These are phyloP conservation scores for Trogon surrucura DNA, from an alignment of 2,113 vertebrate species.

Conservation along the genomic window DNA sequence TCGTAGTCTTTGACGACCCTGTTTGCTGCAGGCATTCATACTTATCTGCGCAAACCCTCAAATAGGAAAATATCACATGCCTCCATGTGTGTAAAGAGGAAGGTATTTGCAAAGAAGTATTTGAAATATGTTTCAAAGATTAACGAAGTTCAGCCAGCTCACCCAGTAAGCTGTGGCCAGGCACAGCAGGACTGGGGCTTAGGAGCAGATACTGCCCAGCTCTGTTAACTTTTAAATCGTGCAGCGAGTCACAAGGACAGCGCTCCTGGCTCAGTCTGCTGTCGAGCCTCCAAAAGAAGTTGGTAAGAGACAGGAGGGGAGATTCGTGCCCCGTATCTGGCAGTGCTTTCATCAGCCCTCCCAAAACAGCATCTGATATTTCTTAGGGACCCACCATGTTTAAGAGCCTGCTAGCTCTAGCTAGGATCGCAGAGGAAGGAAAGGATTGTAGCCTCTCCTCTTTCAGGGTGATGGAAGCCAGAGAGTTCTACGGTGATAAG, in stretches of 20 bases:
- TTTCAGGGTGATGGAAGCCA: not conserved
- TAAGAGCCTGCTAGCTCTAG: not conserved
- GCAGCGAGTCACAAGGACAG: not conserved
- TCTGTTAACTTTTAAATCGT: not conserved
- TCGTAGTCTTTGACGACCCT: not conserved
- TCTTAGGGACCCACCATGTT: not conserved
- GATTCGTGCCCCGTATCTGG: not conserved
- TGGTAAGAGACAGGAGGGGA: not conserved
- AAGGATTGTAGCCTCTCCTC: not conserved
- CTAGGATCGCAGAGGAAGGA: not conserved
- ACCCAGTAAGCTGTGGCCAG: not conserved
- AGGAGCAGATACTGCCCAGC: not conserved
- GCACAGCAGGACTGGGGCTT: not conserved
- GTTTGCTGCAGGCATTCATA: not conserved
- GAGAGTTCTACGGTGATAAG: not conserved
- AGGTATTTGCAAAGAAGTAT: constrained; percentile 45
- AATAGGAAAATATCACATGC: constrained; percentile 11
- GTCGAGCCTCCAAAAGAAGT: not conserved
- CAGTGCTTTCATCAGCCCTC: not conserved
- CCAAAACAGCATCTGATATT: not conserved
- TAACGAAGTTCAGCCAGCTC: constrained; percentile 1
- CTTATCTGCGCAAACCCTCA: constrained; percentile 31
- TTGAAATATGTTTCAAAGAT: constrained; percentile 37
- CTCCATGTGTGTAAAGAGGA: not conserved
- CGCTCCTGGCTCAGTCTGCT: not conserved